Conservation (phyloP, 2,797 vertebrate genomes). For the Eutrigla gurnardus region DNA sequence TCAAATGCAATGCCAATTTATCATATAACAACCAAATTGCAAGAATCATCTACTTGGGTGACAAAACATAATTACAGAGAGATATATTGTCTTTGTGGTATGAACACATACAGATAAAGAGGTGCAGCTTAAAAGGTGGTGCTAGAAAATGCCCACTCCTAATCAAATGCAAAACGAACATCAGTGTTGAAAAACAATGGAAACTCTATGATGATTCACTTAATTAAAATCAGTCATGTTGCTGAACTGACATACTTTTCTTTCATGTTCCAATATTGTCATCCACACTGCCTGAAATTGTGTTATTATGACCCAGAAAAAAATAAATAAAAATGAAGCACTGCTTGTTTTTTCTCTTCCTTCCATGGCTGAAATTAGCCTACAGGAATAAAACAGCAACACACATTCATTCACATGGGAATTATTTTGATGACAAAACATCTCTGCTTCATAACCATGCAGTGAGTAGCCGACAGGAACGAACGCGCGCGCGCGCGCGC, state of each 20-base stretch:
- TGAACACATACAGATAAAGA: background rate
- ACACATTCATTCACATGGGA: constrained; percentile 37
- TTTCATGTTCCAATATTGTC: background rate
- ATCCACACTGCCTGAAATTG: background rate
- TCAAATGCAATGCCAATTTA: background rate
- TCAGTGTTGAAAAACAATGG: background rate
- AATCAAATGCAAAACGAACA: background rate
- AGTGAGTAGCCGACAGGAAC: background rate
- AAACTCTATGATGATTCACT: background rate
- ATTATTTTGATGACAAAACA: constrained; percentile 27
- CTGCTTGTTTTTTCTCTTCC: background rate
- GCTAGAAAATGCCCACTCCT: background rate
- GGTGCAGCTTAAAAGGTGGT: background rate
- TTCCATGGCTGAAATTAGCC: constrained; percentile 31
- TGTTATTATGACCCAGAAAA: constrained; percentile 45
- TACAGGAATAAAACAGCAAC: constrained; percentile 25
- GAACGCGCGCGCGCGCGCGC: too few relatives aligned
- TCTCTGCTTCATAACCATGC: constrained; percentile 28
- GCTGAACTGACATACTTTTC: constrained; percentile 1
- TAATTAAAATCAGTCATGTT: constrained; percentile 5
- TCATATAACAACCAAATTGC: background rate
- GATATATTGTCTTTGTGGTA: background rate
- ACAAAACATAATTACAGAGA: background rate
- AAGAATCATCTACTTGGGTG: background rate
- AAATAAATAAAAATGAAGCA: background rate